Base-by-base conservation (phyloP, 2,888 invertebrate species). In the Lordiphosa fenestrarum region DNA sequence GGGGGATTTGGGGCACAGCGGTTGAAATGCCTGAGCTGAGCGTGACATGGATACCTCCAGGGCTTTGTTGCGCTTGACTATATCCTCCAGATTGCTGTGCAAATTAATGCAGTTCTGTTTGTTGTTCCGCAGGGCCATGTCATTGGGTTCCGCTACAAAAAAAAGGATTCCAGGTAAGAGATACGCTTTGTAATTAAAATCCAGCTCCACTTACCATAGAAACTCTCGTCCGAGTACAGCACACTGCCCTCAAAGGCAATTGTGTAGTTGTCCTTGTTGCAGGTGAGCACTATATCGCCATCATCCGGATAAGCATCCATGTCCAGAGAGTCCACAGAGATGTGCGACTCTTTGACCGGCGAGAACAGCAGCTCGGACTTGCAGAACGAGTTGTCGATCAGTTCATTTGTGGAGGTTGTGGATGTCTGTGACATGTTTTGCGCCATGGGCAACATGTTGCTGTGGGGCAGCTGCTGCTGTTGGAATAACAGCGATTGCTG, bases 221-320 rank as follows among this genome's bases (percentile, higher is more conserved):
- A 94, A 87, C 94, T 95, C 88, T 94, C 95, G 90, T 96, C 96
- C 52, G 95, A 95, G 89, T 94, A 95, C 91, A 94, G 93, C 71
- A 94, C 94, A 84, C 95, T 95, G 86, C 96, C 97, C 91, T 97
- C 96, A 85, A 97, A 97, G 73, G 97, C 97, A 86, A 97, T 96
- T 69, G 97, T 97, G 89, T 97, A 97, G 91, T 97, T 97, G 90
- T 96, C 95, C 91, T 97, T 96, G 89, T 96, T 95, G 89, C 97
- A 97, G 66, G 96, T 97, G 71, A 96, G 92, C 89, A 97, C 94
- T 87, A 96, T 94, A 86, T 96, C 96, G 85, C 94, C 94, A 88
- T 94, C 94, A 65, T 94, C 93, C 69, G 93, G 92, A 82, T 89
- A 89, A 76, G 93, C 92, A 88, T 96, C 96, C 90, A 96, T 95